Base-by-base conservation (phyloP, 2,888 invertebrate genomes). In the Drosophila rellima region DNA sequence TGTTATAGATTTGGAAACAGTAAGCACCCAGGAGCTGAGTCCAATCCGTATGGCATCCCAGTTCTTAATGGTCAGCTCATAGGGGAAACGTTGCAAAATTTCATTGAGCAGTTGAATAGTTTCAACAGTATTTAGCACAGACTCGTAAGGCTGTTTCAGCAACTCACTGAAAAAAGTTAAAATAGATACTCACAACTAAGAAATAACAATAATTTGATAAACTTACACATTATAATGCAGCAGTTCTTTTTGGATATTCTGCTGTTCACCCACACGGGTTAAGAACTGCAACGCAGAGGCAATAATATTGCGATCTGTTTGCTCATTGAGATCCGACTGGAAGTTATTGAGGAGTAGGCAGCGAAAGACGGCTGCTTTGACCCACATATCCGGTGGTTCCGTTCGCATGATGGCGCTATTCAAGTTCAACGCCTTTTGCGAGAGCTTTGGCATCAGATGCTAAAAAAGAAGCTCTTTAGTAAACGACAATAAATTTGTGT, bases 21-120 rank as follows among this genome's bases (percentile, higher is more conserved):
- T 94, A 90, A 93, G 81, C 42, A 95, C 93, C 95, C 97, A 95
- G 15, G 95, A 94, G 66, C 95, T 95, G 31, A 96, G 92, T 57
- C 95, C 94, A 90, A 97, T 95, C 75, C 95, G 93, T 77, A 95
- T 93, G 89, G 95, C 95, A 93, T 97, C 97, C 96, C 97, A 97
- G 80, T 95, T 94, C 72, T 93, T 90, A 8, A 91, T 85, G 23
- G 78, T 80, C 18, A 92, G 67, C 68, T 92, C 89, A 62, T 86
- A 75, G 2, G 92, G 90, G 68, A 91, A 91, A 15, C 88, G 81
- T n/a, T 70, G 62, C 4, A 93, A 45, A 1, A 91, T 72, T 67
- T 91, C 86, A 3, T 72, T 82, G 4, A 93, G 70, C n/a, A 93
- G 79, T 60, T 91, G 89, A 1, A 92, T 91, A 29, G 89, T 86